phyloP scores from a whole-genome alignment of 1,140 invertebrate genomes.

The Drosophila aff. region DNA sequence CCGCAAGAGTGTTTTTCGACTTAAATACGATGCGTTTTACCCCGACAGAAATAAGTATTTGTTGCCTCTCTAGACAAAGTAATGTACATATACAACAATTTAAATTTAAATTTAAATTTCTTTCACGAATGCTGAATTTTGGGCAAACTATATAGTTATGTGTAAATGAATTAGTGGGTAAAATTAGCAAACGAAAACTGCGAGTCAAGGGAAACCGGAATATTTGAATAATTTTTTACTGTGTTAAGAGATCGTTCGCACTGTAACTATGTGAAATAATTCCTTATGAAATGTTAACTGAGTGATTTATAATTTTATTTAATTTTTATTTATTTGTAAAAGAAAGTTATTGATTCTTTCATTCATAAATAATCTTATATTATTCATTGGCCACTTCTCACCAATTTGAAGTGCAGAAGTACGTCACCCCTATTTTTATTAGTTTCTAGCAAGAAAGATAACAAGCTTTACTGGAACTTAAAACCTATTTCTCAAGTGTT shows the following conservation, averaged over 20 bases:
- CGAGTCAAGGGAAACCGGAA: conserved; percentile 10
- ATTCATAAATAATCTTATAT: not conserved
- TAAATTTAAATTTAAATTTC: conserved; percentile 18
- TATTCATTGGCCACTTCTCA: not conserved
- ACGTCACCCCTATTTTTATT: conserved; percentile 1
- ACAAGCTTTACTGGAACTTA: not conserved
- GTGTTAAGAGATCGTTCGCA: not conserved
- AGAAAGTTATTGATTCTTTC: not conserved
- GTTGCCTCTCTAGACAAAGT: conserved; percentile 57
- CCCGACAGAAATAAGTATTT: conserved; percentile 50
- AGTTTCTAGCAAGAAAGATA: conserved; percentile 14
- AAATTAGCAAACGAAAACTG: conserved; percentile 53
- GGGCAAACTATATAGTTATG: conserved; percentile 63
- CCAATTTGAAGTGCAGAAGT: not conserved
- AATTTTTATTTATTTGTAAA: not conserved
- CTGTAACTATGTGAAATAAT: not conserved
- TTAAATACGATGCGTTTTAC: conserved; percentile 56
- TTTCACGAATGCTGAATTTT: conserved; percentile 73
- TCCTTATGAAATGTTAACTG: too few species aligned
- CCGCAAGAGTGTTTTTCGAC: conserved; percentile 47
- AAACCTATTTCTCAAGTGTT: conserved; percentile 1
- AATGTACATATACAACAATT: conserved; percentile 64
- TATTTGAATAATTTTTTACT: not conserved
- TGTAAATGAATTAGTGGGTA: conserved; percentile 45
- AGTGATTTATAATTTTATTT: not conserved